phyloP scores from a whole-genome alignment of 1,140 invertebrate genomes.

The Notospermus geniculatus region DNA sequence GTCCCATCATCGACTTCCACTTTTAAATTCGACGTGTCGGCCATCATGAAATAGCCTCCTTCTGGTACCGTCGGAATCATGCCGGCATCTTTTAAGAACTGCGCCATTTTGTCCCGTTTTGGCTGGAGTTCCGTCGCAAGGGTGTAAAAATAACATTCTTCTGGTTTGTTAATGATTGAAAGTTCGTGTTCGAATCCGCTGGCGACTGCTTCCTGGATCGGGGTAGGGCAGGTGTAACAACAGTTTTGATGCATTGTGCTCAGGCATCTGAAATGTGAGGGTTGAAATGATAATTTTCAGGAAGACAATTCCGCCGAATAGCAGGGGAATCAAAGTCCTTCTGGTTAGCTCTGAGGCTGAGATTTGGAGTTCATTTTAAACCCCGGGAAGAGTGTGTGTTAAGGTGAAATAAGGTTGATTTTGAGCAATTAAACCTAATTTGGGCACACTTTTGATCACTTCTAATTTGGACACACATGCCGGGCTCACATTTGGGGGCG shows the following conservation, averaged over 20 bases:
- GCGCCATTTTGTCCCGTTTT: constrained; percentile 82
- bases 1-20: constrained; percentile 38
- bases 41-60: constrained; percentile 95
- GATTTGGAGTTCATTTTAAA: too few relatives aligned
- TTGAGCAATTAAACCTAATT: too few relatives aligned
- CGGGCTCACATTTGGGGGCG: too few relatives aligned
- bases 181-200: constrained; percentile 86
- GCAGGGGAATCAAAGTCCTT: too few relatives aligned
- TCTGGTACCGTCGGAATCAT: constrained; percentile 91
- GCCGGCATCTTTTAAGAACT: constrained; percentile 74
- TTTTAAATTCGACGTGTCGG: constrained; percentile 71
- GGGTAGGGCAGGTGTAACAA: constrained; percentile 87
- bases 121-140: constrained; percentile 74
- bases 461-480: too few relatives aligned
- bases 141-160: constrained; percentile 82
- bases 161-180: constrained; percentile 60
- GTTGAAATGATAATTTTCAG: too few relatives aligned
- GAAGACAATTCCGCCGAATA: too few relatives aligned
- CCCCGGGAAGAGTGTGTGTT: too few relatives aligned
- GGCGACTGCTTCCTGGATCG: constrained; percentile 86
- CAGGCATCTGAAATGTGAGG: constrained; percentile 59
- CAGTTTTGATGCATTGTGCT: constrained; percentile 91
- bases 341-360: too few relatives aligned
- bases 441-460: too few relatives aligned
- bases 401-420: too few relatives aligned